phyloP scores from a whole-genome alignment of 2,888 invertebrate species.

The Acrobeloides nanus region DNA sequence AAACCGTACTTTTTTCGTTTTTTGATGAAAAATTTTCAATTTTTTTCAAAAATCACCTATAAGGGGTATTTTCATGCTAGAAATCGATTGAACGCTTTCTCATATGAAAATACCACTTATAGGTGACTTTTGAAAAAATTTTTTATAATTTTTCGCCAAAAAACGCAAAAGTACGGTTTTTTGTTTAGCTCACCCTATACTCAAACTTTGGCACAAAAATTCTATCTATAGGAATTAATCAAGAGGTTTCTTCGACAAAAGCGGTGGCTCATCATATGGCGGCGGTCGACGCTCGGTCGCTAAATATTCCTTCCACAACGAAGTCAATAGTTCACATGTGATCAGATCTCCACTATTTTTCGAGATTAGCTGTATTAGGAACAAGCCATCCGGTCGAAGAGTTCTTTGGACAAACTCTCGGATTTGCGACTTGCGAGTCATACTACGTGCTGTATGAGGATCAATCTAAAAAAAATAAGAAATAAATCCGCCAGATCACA shows the following conservation, averaged over 20 bases:
- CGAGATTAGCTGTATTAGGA: slow-evolving; percentile 31
- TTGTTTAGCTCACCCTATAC: too few relatives aligned
- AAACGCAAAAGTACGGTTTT: too few relatives aligned
- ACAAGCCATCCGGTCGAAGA: slow-evolving; percentile 45
- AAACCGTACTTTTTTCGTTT: too few relatives aligned
- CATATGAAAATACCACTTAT: too few relatives aligned
- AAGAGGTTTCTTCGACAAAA: slow-evolving; percentile 18
- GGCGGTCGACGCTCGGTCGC: slow-evolving; percentile 20
- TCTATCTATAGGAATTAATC: too few relatives aligned
- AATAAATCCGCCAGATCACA: background rate
- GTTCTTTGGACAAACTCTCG: slow-evolving; percentile 35
- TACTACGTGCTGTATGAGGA: slow-evolving; percentile 21
- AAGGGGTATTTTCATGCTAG: too few relatives aligned
- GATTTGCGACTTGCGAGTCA: slow-evolving; percentile 22
- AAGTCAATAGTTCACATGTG: slow-evolving; percentile 32
- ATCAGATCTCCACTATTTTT: slow-evolving; percentile 37
- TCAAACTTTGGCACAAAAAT: too few relatives aligned
- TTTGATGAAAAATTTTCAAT: too few relatives aligned
- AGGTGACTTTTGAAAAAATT: background rate
- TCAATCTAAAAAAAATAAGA: slow-evolving; percentile 28
- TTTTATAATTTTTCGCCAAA: background rate
- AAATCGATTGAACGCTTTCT: too few relatives aligned
- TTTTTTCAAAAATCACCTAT: too few relatives aligned
- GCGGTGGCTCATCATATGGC: slow-evolving; percentile 28
- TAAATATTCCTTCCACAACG: slow-evolving; percentile 40